phyloP scores from a whole-genome alignment of 2,888 invertebrate species.

The Sicus ferrugineus region DNA sequence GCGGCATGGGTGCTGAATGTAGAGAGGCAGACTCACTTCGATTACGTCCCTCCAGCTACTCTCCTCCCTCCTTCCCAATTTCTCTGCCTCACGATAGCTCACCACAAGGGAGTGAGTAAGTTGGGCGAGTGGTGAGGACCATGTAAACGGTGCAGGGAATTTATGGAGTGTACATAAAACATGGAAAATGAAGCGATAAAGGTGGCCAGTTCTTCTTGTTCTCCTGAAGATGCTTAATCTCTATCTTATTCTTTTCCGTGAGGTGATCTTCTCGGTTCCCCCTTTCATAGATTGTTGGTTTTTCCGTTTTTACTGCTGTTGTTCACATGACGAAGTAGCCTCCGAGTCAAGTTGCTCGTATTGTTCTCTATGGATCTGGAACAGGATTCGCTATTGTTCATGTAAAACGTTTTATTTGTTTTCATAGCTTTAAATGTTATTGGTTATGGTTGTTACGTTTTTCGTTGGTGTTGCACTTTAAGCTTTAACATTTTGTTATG shows the following conservation, averaged over 20 bases:
- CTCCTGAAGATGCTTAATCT: neutral
- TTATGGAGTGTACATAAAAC: slow-evolving; percentile 53
- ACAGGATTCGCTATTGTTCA: slow-evolving; percentile 24
- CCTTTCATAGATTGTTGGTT: slow-evolving; percentile 1
- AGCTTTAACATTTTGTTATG: neutral
- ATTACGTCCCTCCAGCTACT: neutral
- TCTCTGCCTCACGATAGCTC: neutral
- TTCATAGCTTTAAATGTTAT: slow-evolving; percentile 34
- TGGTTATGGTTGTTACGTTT: neutral
- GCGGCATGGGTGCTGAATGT: neutral
- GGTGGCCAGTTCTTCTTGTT: slow-evolving; percentile 22
- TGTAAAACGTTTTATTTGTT: slow-evolving; percentile 36
- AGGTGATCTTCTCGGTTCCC: neutral
- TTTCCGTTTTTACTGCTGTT: slow-evolving; percentile 12
- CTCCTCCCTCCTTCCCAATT: neutral
- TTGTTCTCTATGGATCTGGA: slow-evolving; percentile 14
- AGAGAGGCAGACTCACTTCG: neutral
- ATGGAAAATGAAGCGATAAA: slow-evolving; percentile 60
- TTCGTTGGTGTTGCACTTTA: neutral
- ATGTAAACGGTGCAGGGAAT: slow-evolving; percentile 27
- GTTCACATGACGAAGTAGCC: slow-evolving; percentile 31
- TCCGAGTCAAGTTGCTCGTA: slow-evolving; percentile 10
- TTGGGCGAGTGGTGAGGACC: slow-evolving; percentile 16
- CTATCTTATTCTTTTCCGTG: slow-evolving; percentile 5
- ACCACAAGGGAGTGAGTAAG: neutral